Conservation (phyloP, 2,797 vertebrate genomes). For the Harpagifer antarcticus region DNA sequence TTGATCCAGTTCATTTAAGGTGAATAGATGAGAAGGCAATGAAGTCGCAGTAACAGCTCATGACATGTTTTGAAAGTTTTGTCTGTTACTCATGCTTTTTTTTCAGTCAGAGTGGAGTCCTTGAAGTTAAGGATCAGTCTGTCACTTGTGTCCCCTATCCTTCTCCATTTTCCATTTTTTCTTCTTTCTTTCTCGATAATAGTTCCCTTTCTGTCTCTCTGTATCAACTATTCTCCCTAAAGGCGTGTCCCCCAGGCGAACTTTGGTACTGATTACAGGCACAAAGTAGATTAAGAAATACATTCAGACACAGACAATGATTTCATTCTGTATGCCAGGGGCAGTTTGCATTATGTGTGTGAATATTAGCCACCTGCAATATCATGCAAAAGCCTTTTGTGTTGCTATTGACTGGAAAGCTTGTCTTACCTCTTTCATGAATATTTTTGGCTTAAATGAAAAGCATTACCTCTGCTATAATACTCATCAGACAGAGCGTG, state of each 20-base stretch:
- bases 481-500: slow-evolving; percentile 17
- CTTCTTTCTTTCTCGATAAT: slow-evolving; percentile 3
- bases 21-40: slow-evolving; percentile 21
- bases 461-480: slow-evolving; percentile 11
- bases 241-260: slow-evolving; percentile 42
- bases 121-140: slow-evolving; percentile 41
- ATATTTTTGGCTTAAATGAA: slow-evolving; percentile 24
- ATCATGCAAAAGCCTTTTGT: slow-evolving; percentile 25
- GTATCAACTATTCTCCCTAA: slow-evolving; percentile 12
- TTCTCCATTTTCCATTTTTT: background rate
- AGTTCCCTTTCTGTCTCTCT: slow-evolving; percentile 18
- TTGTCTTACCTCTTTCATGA: slow-evolving; percentile 13
- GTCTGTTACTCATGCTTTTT: slow-evolving; percentile 2
- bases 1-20: slow-evolving; percentile 34
- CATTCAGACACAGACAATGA: slow-evolving; percentile 15
- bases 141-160: slow-evolving; percentile 10
- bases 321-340: slow-evolving; percentile 21
- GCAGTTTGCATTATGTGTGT: slow-evolving; percentile 40
- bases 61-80: slow-evolving; percentile 36
- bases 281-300: slow-evolving; percentile 45
- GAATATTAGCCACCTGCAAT: slow-evolving; percentile 46
- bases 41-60: slow-evolving; percentile 38
- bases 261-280: slow-evolving; percentile 46
- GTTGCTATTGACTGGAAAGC: slow-evolving; percentile 4
- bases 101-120: slow-evolving; percentile 32